phyloP scores from a whole-genome alignment of 64 coral and sea anemone genomes.

The Pocillopora verrucosa region DNA sequence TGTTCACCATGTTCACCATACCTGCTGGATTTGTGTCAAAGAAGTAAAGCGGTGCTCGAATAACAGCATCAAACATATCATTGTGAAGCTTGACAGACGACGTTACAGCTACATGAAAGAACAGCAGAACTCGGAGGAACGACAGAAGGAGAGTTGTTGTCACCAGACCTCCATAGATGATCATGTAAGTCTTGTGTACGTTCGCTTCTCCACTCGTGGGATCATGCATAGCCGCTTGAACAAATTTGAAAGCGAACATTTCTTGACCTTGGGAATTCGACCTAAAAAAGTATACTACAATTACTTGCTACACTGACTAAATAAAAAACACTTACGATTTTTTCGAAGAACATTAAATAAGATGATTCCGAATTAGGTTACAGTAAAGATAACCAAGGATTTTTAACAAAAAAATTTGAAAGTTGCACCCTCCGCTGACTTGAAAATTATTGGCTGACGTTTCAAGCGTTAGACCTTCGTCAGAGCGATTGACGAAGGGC shows the following conservation, averaged over 20 bases:
- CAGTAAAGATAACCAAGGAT: no score
- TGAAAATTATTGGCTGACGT: no score
- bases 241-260: not conserved
- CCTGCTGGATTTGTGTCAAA: conserved; percentile 88
- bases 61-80: conserved; percentile 80
- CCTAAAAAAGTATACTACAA: not conserved
- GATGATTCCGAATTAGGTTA: no score
- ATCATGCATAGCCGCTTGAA: not conserved
- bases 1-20: conserved; percentile 4
- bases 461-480: no score
- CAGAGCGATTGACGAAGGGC: no score
- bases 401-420: no score
- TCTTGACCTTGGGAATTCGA: conserved; percentile 14
- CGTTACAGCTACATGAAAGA: conserved; percentile 71
- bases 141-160: conserved; percentile 50
- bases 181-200: conserved; percentile 31
- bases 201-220: not conserved
- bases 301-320: not conserved
- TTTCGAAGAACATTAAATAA: no score
- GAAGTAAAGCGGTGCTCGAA: conserved; percentile 80
- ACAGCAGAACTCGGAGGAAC: conserved; percentile 66
- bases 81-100: conserved; percentile 73
- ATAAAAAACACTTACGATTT: no score
- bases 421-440: no score
- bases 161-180: conserved; percentile 78